phyloP scores from a whole-genome alignment of 2,888 invertebrate species.

The Microctonus hyperodae region DNA sequence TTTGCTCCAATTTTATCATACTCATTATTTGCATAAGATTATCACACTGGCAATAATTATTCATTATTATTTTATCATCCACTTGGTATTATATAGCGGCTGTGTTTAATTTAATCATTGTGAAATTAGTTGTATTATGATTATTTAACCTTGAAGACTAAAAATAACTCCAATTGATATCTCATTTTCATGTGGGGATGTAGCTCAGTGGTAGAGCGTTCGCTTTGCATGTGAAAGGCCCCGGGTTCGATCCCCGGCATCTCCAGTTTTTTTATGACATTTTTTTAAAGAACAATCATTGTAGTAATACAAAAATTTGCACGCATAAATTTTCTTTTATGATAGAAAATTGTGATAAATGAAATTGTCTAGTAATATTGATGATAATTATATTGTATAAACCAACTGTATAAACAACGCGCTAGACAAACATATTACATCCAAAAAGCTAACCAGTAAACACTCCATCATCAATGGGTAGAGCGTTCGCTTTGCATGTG shows the following conservation, averaged over 20 bases:
- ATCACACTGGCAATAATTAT: too few relatives aligned
- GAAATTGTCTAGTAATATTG: not conserved
- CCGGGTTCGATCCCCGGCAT: constrained; percentile 98
- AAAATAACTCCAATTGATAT: not conserved
- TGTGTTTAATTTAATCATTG: too few relatives aligned
- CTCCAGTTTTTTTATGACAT: constrained; percentile 69
- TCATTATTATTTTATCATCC: too few relatives aligned
- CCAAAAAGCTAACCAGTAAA: too few relatives aligned
- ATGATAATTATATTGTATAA: not conserved
- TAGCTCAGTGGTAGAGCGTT: constrained; percentile 99
- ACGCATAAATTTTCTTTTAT: not conserved
- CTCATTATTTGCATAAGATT: not conserved
- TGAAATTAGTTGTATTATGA: not conserved
- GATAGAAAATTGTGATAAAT: not conserved
- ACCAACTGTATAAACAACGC: too few relatives aligned
- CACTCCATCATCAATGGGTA: too few relatives aligned
- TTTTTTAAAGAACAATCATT: not conserved
- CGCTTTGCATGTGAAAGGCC: constrained; percentile 99
- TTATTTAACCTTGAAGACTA: not conserved
- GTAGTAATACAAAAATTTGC: not conserved
- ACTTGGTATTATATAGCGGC: too few relatives aligned
- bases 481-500: constrained; percentile 99
- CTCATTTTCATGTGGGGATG: constrained; percentile 70
- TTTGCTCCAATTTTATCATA: not conserved
- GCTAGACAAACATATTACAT: too few relatives aligned